Evolutionary conservation across 2,113 vertebrate species (phyloP), one percentile per base, ranked within the genome.

Genomic region (Rallus limicola): DNA sequence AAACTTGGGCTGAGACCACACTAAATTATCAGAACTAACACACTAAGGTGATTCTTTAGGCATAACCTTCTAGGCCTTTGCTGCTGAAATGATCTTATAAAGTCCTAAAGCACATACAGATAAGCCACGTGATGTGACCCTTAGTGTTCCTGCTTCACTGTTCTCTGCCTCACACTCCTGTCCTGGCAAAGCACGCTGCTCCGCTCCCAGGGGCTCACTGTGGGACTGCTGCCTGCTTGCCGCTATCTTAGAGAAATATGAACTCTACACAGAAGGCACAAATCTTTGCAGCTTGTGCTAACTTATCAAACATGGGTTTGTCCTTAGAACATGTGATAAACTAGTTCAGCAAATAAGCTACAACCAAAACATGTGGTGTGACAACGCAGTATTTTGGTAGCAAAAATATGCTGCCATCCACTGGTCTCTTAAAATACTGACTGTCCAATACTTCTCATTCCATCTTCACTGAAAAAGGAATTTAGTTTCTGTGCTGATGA

Each of bases 371-470:
- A 33, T 8, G 38, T 56, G 46, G 36, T 42, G 8, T 67, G 36
- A 86, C 60, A 77, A 16, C 9, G 5, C 65, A 19, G 2, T 56
- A 60, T 60, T 63, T 76, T 76, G 46, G 52, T 67, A 81, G 86
- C 74, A 92, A 88, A 95, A 97, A 93, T 46, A 19, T 82, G 69
- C 96, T 95, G 96, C 95, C 92, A 93, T 93, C 94, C 96, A 68
- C 92, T 96, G 95, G 86, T 82, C 56, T 88, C 59, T 59, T 68
- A 42, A 55, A 84, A 64, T 56, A 83, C 25, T 86, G 79, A 75
- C 91, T 36, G 36, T 59, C 31, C 16, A n/a, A 11, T 24, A 55
- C 40, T 74, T 63, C 24, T 36, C 16, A 13, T 63, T 69, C 31
- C 31, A 0, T 33, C 55, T 72, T 82, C 85, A 65, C 48, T 55